phyloP scores from a whole-genome alignment of 2,113 vertebrate genomes.

The Nettapus auritus region DNA sequence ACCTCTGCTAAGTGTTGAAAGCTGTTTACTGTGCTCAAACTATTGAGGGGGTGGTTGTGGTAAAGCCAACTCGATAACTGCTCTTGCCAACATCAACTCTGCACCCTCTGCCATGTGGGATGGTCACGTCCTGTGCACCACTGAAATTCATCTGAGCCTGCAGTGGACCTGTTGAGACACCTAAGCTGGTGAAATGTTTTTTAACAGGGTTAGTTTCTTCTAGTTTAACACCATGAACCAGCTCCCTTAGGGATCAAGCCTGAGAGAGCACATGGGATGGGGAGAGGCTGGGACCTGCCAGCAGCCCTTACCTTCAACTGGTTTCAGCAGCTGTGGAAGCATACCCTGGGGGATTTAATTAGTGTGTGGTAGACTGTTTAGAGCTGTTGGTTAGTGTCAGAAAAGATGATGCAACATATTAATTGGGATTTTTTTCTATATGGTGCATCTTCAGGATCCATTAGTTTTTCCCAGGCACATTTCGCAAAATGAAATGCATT shows the following conservation, averaged over 20 bases:
- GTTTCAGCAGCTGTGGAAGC: not conserved
- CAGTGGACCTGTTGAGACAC: not conserved
- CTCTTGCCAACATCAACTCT: not conserved
- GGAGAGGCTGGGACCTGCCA: not conserved
- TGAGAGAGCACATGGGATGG: not conserved
- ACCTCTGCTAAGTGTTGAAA: not conserved
- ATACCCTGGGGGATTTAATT: not conserved
- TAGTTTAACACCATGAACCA: not conserved
- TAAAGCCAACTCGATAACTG: rapidly evolving
- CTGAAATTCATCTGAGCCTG: not conserved
- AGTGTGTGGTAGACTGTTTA: not conserved
- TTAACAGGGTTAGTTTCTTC: not conserved
- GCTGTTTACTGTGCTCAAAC: not conserved
- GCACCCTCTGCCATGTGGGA: not conserved
- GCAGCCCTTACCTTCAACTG: not conserved
- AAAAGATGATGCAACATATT: not conserved
- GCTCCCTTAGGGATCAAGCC: not conserved
- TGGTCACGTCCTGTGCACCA: not conserved
- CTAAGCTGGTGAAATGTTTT: not conserved
- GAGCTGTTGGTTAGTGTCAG: not conserved
- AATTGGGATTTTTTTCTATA: not conserved
- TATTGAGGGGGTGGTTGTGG: not conserved
- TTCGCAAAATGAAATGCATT: not conserved
- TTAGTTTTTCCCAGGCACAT: not conserved
- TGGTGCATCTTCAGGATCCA: not conserved